These are phyloP conservation scores for Synanthedon vespiformis DNA, from an alignment of 2,888 invertebrate genomes.

Conservation along the genomic window DNA sequence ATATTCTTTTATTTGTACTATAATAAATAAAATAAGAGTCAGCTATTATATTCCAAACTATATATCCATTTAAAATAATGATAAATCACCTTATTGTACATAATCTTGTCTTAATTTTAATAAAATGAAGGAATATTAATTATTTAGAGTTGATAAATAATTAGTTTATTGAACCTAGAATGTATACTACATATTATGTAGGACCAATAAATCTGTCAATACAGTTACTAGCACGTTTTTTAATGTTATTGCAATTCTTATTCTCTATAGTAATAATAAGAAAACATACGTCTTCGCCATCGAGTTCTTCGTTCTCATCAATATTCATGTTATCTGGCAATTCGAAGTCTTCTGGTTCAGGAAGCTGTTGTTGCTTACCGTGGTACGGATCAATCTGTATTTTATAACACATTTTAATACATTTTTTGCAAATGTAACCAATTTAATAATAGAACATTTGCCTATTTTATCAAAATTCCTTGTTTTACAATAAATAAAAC, in stretches of 20 bases:
- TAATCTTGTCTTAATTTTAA: no score
- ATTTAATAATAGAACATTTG: not conserved
- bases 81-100: no score
- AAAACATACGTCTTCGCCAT: conserved; percentile 49
- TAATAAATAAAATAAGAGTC: no score
- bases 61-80: no score
- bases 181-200: not conserved
- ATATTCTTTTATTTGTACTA: no score
- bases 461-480: not conserved
- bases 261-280: not conserved
- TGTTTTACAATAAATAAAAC: not conserved
- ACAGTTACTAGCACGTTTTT: no score
- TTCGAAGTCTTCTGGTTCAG: conserved; percentile 89
- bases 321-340: conserved; percentile 88
- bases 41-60: no score
- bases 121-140: no score
- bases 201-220: not conserved
- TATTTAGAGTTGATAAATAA: no score
- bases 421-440: not conserved
- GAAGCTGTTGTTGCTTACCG: conserved; percentile 80
- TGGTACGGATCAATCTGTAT: conserved; percentile 80
- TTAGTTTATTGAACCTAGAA: no score
- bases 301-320: conserved; percentile 76
- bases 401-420: no score
- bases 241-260: not conserved